Evolutionary conservation across 2,888 invertebrate genomes (phyloP).

Genomic region (Caenorhabditis wallacei): DNA sequence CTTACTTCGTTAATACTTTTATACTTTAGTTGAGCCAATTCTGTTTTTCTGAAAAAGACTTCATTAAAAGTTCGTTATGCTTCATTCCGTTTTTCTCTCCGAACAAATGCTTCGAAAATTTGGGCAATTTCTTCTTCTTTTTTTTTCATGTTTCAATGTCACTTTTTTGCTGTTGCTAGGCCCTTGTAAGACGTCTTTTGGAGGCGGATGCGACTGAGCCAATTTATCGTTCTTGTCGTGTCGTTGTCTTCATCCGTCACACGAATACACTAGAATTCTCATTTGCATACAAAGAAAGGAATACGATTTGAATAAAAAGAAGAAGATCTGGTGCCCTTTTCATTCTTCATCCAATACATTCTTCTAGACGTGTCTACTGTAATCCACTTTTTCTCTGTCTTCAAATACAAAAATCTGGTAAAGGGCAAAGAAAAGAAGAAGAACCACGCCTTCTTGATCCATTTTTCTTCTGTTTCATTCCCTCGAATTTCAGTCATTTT

Average conservation of each 20-base stretch:
- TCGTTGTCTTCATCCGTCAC: constrained; percentile 28
- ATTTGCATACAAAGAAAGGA: constrained; percentile 31
- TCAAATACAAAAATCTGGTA: constrained; percentile 20
- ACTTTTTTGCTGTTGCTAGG: background rate
- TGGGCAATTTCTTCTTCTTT: constrained; percentile 29
- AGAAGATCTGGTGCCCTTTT: constrained; percentile 12
- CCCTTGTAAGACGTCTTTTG: background rate
- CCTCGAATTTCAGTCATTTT: background rate
- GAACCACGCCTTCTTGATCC: background rate
- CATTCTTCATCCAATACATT: constrained; percentile 8
- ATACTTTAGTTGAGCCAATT: constrained; percentile 19
- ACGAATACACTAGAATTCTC: constrained; percentile 19
- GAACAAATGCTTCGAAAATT: constrained; percentile 13
- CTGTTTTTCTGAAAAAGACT: constrained; percentile 7
- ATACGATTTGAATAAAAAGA: constrained; percentile 2
- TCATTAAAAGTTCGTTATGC: constrained; percentile 22
- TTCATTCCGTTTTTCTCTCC: constrained; percentile 22
- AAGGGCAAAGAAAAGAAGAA: background rate
- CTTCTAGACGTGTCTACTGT: constrained; percentile 17
- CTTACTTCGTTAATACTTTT: constrained; percentile 10
- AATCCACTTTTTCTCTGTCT: constrained; percentile 24
- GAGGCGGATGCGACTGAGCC: constrained; percentile 26
- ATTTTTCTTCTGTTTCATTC: constrained; percentile 5
- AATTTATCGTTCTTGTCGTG: constrained; percentile 29
- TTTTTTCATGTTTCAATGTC: constrained; percentile 33